Percentiles rank a stretch among this genome's conserved stretches.
Conservation (phyloP, 2,888 invertebrate genomes). For the Synanthedon tipuliformis region DNA sequence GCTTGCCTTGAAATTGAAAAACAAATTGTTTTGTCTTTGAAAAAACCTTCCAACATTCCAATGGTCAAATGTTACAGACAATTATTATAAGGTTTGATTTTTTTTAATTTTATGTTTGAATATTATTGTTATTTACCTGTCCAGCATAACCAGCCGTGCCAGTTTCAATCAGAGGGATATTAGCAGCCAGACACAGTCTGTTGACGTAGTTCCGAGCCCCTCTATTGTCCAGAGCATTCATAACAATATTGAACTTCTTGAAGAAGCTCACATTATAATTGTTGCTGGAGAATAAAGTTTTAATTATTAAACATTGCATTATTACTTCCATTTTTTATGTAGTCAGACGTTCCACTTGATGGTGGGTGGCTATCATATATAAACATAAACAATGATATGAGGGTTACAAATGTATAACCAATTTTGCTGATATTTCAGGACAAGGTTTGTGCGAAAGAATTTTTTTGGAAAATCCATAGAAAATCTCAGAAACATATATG, state of each 20-base stretch:
- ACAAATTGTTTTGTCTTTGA: no score
- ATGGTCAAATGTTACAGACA: no score
- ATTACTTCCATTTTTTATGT: not conserved
- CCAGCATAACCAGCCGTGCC: slow-evolving; percentile 98
- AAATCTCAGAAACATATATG: no score
- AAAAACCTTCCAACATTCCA: no score
- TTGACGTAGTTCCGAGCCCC: slow-evolving; percentile 98
- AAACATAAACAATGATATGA: no score
- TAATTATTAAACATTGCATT: not conserved
- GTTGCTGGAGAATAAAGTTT: slow-evolving; percentile 69
- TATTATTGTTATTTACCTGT: slow-evolving; percentile 64
- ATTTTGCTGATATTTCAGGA: not conserved
- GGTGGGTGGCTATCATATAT: no score
- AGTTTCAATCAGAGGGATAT: slow-evolving; percentile 94
- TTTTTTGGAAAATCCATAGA: no score
- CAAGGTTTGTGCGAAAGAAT: no score
- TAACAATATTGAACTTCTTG: slow-evolving; percentile 88
- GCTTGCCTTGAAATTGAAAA: no score
- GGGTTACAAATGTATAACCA: not conserved
- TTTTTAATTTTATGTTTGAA: no score
- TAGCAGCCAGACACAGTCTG: slow-evolving; percentile 96
- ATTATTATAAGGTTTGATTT: no score
- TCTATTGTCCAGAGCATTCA: slow-evolving; percentile 97
- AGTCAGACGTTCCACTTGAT: not conserved
- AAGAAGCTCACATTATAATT: slow-evolving; percentile 93